Conservation (phyloP, 2,797 vertebrate species). For the Myoxocephalus aenaeus region DNA sequence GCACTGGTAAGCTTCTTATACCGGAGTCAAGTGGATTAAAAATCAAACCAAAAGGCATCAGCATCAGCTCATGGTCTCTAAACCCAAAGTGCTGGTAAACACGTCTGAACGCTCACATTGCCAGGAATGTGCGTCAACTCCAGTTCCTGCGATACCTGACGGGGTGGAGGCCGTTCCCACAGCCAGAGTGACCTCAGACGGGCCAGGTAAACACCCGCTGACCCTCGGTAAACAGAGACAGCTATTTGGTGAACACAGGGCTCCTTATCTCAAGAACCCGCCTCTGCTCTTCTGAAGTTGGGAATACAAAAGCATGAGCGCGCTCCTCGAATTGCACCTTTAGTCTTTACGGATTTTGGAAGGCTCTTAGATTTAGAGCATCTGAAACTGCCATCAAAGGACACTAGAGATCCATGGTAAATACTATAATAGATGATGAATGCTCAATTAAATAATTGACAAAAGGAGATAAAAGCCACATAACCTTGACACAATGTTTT, state of each 20-base stretch:
- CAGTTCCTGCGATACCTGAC: constrained; percentile 46
- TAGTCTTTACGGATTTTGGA: not conserved
- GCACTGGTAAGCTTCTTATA: not conserved
- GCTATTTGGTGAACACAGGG: constrained; percentile 48
- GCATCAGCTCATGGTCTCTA: not conserved
- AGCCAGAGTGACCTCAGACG: constrained; percentile 43
- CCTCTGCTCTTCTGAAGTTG: not conserved
- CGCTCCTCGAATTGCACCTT: not conserved
- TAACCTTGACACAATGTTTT: not conserved
- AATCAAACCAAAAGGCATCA: too few species aligned
- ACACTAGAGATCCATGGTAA: not conserved
- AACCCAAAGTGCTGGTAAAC: not conserved
- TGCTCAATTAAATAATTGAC: not conserved
- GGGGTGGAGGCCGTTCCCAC: constrained; percentile 47
- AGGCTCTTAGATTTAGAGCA: not conserved
- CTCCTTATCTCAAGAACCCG: constrained; percentile 60
- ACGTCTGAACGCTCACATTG: not conserved
- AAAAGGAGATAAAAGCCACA: not conserved
- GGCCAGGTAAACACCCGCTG: constrained; percentile 53
- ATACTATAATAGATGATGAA: not conserved
- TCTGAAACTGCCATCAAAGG: not conserved
- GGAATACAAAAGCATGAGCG: not conserved
- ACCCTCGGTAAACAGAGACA: constrained; percentile 61
- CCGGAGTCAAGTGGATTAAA: not conserved
- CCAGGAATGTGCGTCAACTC: constrained; percentile 49